Evolutionary conservation across 2,113 vertebrate genomes (phyloP).

Genomic region (Isurus oxyrinchus): DNA sequence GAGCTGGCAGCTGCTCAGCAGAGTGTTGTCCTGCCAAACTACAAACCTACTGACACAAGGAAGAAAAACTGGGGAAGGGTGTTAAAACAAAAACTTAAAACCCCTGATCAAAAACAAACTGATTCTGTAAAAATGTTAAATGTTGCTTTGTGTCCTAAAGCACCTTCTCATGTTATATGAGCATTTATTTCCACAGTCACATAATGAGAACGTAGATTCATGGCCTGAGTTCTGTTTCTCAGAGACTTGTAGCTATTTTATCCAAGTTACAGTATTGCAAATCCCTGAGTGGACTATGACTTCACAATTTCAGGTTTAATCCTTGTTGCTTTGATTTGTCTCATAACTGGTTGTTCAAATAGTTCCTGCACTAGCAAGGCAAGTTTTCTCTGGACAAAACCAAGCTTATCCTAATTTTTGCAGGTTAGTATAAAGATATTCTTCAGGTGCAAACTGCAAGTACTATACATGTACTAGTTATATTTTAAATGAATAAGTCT

Average conservation of each 20-base stretch:
- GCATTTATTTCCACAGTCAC: neutral
- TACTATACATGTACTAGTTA: neutral
- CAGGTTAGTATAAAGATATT: neutral
- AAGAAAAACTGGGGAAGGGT: neutral
- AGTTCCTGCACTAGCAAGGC: neutral
- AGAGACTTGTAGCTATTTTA: neutral
- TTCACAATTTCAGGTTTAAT: neutral
- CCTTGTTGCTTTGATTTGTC: neutral
- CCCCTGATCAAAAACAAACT: constrained; percentile 19
- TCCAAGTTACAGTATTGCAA: neutral
- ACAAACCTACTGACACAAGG: constrained; percentile 47
- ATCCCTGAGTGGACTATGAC: neutral
- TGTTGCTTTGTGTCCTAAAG: neutral
- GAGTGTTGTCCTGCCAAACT: constrained; percentile 42
- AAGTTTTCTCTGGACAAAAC: neutral
- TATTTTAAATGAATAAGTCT: neutral
- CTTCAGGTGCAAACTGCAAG: no score
- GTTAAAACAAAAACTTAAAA: constrained; percentile 51
- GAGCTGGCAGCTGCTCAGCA: constrained; percentile 37
- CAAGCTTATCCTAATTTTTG: neutral
- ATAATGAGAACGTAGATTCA: neutral
- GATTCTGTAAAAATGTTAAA: neutral
- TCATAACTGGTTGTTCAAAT: neutral
- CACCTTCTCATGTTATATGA: neutral
- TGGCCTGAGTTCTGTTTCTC: neutral